Percentiles rank a stretch among this genome's conserved stretches.
Conservation (phyloP, 2,113 vertebrate species). For the Speoplatyrhinus poulsoni region DNA sequence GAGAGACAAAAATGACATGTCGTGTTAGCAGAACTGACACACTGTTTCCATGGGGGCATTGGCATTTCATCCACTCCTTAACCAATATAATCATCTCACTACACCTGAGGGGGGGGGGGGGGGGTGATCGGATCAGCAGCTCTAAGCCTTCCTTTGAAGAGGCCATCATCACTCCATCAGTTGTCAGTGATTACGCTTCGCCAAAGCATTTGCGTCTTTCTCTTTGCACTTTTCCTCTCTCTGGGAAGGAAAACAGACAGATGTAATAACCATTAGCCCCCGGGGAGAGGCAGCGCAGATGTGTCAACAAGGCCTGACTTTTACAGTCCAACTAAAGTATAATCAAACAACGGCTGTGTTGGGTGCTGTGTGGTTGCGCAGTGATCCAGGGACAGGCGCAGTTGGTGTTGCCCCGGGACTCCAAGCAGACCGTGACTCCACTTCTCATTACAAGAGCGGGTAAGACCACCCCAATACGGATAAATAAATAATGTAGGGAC, state of each 20-base stretch:
- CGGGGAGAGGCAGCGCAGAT: slow-evolving; percentile 63
- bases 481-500: slow-evolving; percentile 72
- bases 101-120: slow-evolving; percentile 24
- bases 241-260: slow-evolving; percentile 62
- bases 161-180: slow-evolving; percentile 47
- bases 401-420: slow-evolving; percentile 62
- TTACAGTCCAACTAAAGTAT: slow-evolving; percentile 67
- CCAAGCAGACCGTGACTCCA: slow-evolving; percentile 73
- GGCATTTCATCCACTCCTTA: neutral
- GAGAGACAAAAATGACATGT: slow-evolving; percentile 11
- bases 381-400: slow-evolving; percentile 64
- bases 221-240: slow-evolving; percentile 38
- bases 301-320: slow-evolving; percentile 71
- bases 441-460: slow-evolving; percentile 69
- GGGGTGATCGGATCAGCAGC: slow-evolving; percentile 32
- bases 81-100: slow-evolving; percentile 24
- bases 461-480: slow-evolving; percentile 70
- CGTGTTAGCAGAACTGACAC: slow-evolving; percentile 7
- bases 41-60: slow-evolving; percentile 24
- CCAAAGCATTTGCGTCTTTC: slow-evolving; percentile 56
- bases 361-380: slow-evolving; percentile 70
- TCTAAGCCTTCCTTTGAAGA: slow-evolving; percentile 31
- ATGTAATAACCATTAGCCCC: slow-evolving; percentile 73
- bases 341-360: slow-evolving; percentile 63
- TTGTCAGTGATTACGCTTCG: slow-evolving; percentile 52